phyloP scores from a whole-genome alignment of 2,888 invertebrate genomes.

The Polyommatus icarus region DNA sequence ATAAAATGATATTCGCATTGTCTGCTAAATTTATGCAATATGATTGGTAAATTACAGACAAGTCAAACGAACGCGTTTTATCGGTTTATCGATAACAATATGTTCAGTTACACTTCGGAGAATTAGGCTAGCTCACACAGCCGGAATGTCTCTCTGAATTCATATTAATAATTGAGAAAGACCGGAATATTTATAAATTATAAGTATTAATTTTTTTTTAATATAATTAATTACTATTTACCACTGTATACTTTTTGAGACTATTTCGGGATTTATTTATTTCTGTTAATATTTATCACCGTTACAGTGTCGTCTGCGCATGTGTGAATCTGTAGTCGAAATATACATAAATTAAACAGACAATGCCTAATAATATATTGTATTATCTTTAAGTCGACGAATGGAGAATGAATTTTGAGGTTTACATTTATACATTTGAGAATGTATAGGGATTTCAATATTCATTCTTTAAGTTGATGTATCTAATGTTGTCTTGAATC shows the following conservation, averaged over 20 bases:
- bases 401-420: neutral
- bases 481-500: too few species aligned
- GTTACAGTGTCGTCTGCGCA: neutral
- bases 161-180: too few species aligned
- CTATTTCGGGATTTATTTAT: neutral
- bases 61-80: too few species aligned
- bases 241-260: neutral
- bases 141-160: too few species aligned
- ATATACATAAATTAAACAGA: neutral
- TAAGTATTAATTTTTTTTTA: too few species aligned
- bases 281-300: neutral
- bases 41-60: too few species aligned
- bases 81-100: neutral
- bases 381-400: conserved; percentile 1
- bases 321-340: neutral
- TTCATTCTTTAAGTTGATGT: neutral
- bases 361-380: neutral
- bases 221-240: neutral
- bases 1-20: neutral
- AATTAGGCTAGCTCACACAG: too few species aligned
- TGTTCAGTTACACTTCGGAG: too few species aligned
- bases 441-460: neutral
- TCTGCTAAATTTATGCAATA: neutral
- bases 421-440: neutral
- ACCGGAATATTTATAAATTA: too few species aligned